Evolutionary conservation across 2,797 vertebrate genomes (phyloP).

Genomic region (Hippocampus kuda): DNA sequence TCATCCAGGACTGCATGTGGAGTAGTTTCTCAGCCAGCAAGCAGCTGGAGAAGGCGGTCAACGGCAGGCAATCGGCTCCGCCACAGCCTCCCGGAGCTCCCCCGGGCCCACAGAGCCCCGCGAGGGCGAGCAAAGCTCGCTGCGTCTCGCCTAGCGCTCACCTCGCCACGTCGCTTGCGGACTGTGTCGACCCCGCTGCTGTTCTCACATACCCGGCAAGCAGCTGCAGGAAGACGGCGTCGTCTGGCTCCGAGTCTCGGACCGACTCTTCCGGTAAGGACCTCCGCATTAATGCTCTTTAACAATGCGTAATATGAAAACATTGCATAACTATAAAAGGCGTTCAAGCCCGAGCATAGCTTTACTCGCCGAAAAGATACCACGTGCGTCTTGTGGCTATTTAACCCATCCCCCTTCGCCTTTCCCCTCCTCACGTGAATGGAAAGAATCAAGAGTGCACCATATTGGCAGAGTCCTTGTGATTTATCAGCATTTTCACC

Average conservation of each 20-base stretch:
- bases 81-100: constrained; percentile 34
- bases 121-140: constrained; percentile 47
- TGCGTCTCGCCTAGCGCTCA: constrained; percentile 46
- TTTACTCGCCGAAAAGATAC: constrained; percentile 1
- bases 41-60: constrained; percentile 78
- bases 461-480: constrained; percentile 13
- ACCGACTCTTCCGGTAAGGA: constrained; percentile 95
- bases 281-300: constrained; percentile 3
- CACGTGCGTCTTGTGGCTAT: constrained; percentile 22
- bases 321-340: constrained; percentile 34
- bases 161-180: constrained; percentile 40
- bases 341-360: too few relatives aligned
- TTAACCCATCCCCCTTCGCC: too few relatives aligned
- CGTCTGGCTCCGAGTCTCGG: constrained; percentile 88
- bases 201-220: constrained; percentile 77
- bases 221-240: constrained; percentile 74
- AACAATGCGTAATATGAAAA: constrained; percentile 5
- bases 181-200: constrained; percentile 80
- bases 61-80: constrained; percentile 56
- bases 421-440: neutral
- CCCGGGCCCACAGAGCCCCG: constrained; percentile 35
- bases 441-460: constrained; percentile 37
- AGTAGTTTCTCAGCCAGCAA: constrained; percentile 87
- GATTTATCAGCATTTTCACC: constrained; percentile 23
- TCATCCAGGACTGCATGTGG: constrained; percentile 98